phyloP scores from a whole-genome alignment of 2,888 invertebrate genomes.

The Drosophila engyochracea region DNA sequence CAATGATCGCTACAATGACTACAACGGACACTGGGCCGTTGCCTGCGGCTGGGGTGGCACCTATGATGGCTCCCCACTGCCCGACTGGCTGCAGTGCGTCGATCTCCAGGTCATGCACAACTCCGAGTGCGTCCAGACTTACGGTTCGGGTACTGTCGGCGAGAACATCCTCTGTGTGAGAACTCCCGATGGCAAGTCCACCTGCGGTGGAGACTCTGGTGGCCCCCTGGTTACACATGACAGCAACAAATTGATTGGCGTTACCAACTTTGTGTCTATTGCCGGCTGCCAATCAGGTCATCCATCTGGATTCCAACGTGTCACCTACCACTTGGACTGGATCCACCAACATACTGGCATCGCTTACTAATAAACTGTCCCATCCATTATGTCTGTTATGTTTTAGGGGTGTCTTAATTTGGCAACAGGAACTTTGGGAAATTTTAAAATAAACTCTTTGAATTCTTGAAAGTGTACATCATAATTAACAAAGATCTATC shows the following conservation, averaged over 20 bases:
- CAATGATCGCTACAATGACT: slow-evolving; percentile 48
- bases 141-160: slow-evolving; percentile 65
- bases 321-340: slow-evolving; percentile 72
- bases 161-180: slow-evolving; percentile 57
- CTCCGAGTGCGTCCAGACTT: slow-evolving; percentile 83
- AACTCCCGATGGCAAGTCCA: slow-evolving; percentile 72
- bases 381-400: slow-evolving; percentile 17
- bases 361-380: slow-evolving; percentile 60
- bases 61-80: slow-evolving; percentile 70
- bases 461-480: too few relatives aligned
- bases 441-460: not conserved
- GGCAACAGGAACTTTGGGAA: not conserved
- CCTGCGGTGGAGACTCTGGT: slow-evolving; percentile 85
- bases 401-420: not conserved
- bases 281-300: slow-evolving; percentile 60
- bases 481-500: too few relatives aligned
- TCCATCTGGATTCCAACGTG: slow-evolving; percentile 73
- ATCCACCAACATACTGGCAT: slow-evolving; percentile 68
- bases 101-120: slow-evolving; percentile 74
- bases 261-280: slow-evolving; percentile 57
- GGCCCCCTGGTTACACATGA: slow-evolving; percentile 81
- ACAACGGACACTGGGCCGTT: slow-evolving; percentile 54
- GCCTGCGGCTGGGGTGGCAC: slow-evolving; percentile 76
- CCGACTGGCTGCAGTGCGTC: slow-evolving; percentile 70
- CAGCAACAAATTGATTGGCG: slow-evolving; percentile 59